Conservation (phyloP, 2,888 invertebrate genomes). For the Cerastoderma edule region DNA sequence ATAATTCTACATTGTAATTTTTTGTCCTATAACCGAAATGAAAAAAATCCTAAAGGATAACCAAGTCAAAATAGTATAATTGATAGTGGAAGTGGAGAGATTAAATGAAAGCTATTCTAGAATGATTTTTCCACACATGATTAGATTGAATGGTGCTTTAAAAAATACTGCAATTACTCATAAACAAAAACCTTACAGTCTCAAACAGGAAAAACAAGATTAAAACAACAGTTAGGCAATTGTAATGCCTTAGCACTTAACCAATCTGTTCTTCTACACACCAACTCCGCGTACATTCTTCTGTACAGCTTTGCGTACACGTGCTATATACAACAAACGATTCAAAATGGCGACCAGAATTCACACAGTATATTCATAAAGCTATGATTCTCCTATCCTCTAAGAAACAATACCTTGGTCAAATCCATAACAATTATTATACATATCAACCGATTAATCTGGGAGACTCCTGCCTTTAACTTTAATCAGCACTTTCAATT, state of each 20-base stretch:
- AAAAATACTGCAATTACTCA: constrained; percentile 20
- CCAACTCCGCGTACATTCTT: constrained; percentile 3
- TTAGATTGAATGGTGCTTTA: constrained; percentile 16
- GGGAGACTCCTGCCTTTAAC: background rate
- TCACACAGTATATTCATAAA: constrained; percentile 59
- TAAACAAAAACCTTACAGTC: background rate
- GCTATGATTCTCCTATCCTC: constrained; percentile 36
- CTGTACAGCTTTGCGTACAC: constrained; percentile 23
- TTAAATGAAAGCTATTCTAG: too few species aligned
- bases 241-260: constrained; percentile 15
- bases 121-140: constrained; percentile 11
- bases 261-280: constrained; percentile 6
- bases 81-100: too few species aligned
- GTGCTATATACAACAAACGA: constrained; percentile 25
- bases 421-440: constrained; percentile 22
- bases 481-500: background rate
- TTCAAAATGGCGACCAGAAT: constrained; percentile 54
- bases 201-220: background rate
- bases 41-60: too few species aligned
- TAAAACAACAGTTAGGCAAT: constrained; percentile 23
- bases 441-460: too few species aligned
- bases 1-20: too few species aligned
- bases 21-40: too few species aligned
- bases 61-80: too few species aligned
- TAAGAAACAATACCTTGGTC: constrained; percentile 35